Evolutionary conservation across 2,888 invertebrate species (phyloP), one percentile per base, ranked within the genome.

Genomic region (Mayetiola destructor): DNA sequence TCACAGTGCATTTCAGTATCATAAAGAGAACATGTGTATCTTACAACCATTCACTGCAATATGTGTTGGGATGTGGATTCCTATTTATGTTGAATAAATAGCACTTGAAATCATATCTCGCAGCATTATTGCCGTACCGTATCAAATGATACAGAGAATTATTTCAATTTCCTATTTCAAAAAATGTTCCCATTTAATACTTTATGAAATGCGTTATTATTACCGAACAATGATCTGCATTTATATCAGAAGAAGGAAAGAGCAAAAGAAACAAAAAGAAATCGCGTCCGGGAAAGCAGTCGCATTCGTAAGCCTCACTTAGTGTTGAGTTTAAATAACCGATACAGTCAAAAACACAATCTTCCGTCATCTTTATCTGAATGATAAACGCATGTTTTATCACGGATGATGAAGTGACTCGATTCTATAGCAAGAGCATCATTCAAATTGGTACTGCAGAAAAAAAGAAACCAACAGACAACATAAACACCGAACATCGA

Each of bases 71-170:
- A n/a, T n/a, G n/a, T n/a, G n/a, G n/a, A n/a, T n/a, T n/a, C n/a
- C 27, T 48, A 27, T 48, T 2, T 48, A 27, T 48, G 4, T 48
- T n/a, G 9, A 23, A 16, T 48, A 27, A 48, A 48, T 48, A 48
- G n/a, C 48, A 48, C 48, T 48, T 48, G 27, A 48, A 42, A 48
- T 48, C n/a, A n/a, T n/a, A n/a, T n/a, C 42, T 48, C 9, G 48
- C 48, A 27, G n/a, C 48, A 14, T 27, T 23, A 27, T 27, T 21
- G 6, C 27, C 27, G 27, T 12, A 32, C 27, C n/a, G n/a, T 48
- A 48, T 48, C 48, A 48, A 48, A 48, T 48, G 48, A 48, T 48
- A 27, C 48, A 48, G 48, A 48, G 27, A 48, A 48, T 48, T 48
- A 48, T 48, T 48, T 48, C 48, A 48, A 48, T 48, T 48, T 48